A percentile compares a stretch with the other conserved stretches of the same genome.
These are phyloP conservation scores for Leptinotarsa juncta DNA, from an alignment of 2,888 invertebrate genomes.

Conservation along the genomic window DNA sequence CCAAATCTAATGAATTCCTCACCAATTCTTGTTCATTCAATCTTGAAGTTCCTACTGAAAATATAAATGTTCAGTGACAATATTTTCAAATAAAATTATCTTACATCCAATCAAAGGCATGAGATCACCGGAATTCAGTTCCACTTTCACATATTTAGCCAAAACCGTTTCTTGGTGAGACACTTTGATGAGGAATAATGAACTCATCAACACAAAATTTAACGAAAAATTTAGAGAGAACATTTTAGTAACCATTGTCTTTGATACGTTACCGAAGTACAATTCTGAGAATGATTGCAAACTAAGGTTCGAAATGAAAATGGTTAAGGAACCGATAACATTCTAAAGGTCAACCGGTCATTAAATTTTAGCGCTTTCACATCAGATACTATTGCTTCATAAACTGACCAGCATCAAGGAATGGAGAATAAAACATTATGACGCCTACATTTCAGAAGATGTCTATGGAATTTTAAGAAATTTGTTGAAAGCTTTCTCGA, in stretches of 20 bases:
- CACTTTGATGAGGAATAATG: neutral
- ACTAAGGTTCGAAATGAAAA: neutral
- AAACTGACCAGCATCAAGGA: too few species aligned
- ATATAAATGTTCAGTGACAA: neutral
- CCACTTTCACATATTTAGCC: slow-evolving; percentile 55
- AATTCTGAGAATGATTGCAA: neutral
- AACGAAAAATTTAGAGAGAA: neutral
- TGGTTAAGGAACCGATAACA: neutral
- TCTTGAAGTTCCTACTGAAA: slow-evolving; percentile 51
- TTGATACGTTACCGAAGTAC: neutral
- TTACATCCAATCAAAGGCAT: slow-evolving; percentile 72
- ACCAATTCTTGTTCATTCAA: slow-evolving; percentile 69
- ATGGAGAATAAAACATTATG: too few species aligned
- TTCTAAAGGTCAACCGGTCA: neutral
- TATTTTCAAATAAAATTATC: slow-evolving; percentile 21
- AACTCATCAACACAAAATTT: neutral
- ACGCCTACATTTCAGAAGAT: too few species aligned
- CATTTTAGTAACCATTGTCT: neutral
- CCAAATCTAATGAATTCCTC: slow-evolving; percentile 71
- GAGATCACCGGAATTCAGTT: slow-evolving; percentile 65
- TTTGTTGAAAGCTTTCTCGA: too few species aligned
- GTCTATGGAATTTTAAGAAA: too few species aligned
- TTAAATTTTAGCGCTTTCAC: too few species aligned
- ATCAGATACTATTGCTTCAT: too few species aligned
- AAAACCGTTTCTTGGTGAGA: slow-evolving; percentile 16